Base-by-base conservation (phyloP, 23 tunicate species). In the Trididemnum clinides region DNA sequence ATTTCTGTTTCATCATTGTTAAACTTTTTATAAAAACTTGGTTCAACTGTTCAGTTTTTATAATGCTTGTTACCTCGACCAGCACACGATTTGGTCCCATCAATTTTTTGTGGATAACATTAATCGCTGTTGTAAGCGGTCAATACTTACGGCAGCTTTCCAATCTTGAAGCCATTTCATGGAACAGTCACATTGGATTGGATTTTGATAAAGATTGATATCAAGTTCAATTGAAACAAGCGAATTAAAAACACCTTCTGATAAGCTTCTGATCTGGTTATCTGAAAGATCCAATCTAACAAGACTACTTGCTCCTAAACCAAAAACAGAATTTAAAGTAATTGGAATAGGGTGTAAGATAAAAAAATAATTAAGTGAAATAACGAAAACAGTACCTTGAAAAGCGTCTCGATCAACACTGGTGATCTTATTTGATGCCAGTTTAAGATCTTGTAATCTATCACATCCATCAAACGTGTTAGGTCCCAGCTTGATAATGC, bases 171-270 rank as follows among this genome's bases (percentile, higher is more conserved):
- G 51, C 96, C 96, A 91, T 23, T 28, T 39, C 64, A 86, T 51
- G 29, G 32, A 29, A 64, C 91, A 91, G 54, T 86, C 57, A 79
- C 96, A 91, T 18, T 38, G 26, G 1, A 91, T 18, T 32, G 88
- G 88, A 51, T 91, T 91, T 58, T 91, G 88, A 33, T 91, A 91
- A 37, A 92, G 57, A 58, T 92, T 90, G 1, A 92, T 57, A 23
- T 54, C 77, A 18, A 87, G 50, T 4, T 64, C 72, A 10, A 77
- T 82, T 31, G 50, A 34, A 15, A 50, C 66, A 6, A 91, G 29
- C 22, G 26, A 18, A 36, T 64, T 72, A 64, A 92, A 92, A n/a
- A 85, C 76, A 5, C 82, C 82, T 33, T 33, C 33, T 23, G 83
- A 66, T 34, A 92, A 37, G 1, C 33, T 36, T 1, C 72, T 63